A percentile compares a stretch with the other conserved stretches of the same genome.
phyloP scores from a whole-genome alignment of 2,888 invertebrate genomes.

The Zootermopsis nevadensis region DNA sequence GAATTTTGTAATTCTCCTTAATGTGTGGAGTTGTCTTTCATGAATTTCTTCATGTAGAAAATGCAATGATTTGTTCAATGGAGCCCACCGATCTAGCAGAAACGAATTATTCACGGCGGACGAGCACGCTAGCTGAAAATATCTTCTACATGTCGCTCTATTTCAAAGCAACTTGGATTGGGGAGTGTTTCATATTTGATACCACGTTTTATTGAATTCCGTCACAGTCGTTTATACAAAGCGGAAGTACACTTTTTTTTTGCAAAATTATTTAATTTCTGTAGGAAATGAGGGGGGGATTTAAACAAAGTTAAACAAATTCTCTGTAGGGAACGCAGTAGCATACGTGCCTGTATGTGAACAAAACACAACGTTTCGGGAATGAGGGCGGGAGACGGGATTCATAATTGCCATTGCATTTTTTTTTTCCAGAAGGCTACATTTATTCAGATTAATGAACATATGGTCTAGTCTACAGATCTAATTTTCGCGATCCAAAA shows the following conservation, averaged over 20 bases:
- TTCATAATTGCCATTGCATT: not conserved
- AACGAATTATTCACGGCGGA: not conserved
- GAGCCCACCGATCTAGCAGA: not conserved
- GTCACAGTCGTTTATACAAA: not conserved
- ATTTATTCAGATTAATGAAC: conserved; percentile 8
- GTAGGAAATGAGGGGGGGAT: no score
- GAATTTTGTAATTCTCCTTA: no score
- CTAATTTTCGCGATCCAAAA: conserved; percentile 20
- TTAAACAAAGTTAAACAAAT: no score
- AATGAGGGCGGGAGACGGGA: not conserved
- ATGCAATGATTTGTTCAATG: not conserved
- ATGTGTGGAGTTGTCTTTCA: not conserved
- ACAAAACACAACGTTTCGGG: no score
- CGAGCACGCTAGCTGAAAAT: not conserved
- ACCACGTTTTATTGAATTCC: not conserved
- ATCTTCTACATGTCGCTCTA: not conserved
- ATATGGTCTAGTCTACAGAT: not conserved
- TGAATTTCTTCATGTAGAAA: not conserved
- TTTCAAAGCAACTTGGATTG: not conserved
- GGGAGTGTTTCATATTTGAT: not conserved
- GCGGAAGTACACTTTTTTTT: not conserved
- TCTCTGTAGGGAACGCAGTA: no score
- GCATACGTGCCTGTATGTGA: no score
- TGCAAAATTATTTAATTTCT: no score
- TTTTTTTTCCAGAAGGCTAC: not conserved